Base-by-base conservation (phyloP, 1,140 invertebrate species). In the Neotoxoptera formosana region DNA sequence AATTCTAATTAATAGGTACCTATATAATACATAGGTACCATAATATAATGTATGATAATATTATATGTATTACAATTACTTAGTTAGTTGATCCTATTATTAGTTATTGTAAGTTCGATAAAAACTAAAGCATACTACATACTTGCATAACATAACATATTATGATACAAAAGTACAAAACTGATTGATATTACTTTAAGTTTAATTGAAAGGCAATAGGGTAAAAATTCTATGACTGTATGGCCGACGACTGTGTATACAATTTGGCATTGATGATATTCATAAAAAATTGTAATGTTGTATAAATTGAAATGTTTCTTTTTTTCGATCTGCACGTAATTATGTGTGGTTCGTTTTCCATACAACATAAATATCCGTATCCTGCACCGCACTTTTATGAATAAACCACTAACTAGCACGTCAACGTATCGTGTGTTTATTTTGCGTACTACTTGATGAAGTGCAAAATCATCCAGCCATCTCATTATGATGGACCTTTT, bases 401-500 rank as follows among this genome's bases (percentile, higher is more conserved):
- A 89, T 89, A 56, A 89, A 89, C 88, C 88, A 36, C 88, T 89
- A 89, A 89, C 88, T 89, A 89, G 88, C 88, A 53, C n/a, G 47
- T 88, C 87, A 23, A 53, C 30, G 47, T 48, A 36, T 56, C 34
- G 11, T 36, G 88, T 56, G 48, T 56, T 88, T 88, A 48, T 51
- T 88, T 34, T 36, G 48, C 7, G 21, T 17, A 34, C 45, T 36
- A 41, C 45, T 51, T n/a, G 30, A 48, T 48, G 30, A 48, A n/a
- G 47, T 87, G 20, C 47, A 48, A 87, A 87, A 87, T 34, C 86
- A 48, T 87, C 30, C 47, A 20, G 34, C 86, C 86, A 30, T 87
- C 41, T 86, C 84, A 47, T 47, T 14, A 21, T n/a, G 30, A 8
- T n/a, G 45, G 30, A 83, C 47, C 45, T 87, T 34, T 87, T 48